Evolutionary conservation across 2,113 vertebrate species (phyloP).

Genomic region (Ginglymostoma cirratum): DNA sequence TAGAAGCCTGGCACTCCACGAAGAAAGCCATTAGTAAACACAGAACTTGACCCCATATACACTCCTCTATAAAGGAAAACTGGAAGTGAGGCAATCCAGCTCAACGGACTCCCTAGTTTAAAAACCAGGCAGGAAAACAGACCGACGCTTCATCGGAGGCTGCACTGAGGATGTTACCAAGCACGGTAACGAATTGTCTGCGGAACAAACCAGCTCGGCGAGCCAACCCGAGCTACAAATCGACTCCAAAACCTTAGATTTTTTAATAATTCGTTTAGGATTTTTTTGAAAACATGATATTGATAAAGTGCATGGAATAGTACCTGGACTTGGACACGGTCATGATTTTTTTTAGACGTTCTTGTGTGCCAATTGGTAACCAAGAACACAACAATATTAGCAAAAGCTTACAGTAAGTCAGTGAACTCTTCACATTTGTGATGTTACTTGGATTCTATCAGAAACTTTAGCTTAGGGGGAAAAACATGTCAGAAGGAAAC

Average conservation of each 20-base stretch:
- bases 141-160: no score
- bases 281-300: background rate
- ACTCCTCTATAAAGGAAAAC: no score
- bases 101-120: no score
- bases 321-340: background rate
- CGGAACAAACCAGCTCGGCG: no score
- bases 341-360: background rate
- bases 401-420: background rate
- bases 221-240: no score
- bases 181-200: no score
- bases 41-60: no score
- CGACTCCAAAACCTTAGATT: background rate
- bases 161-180: no score
- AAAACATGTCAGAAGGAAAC: background rate
- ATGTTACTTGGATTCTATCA: background rate
- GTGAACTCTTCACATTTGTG: background rate
- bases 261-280: background rate
- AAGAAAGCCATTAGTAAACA: no score
- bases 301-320: background rate
- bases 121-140: no score
- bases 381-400: background rate
- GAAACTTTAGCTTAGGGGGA: background rate
- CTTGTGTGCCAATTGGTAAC: background rate
- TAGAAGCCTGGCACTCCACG: no score
- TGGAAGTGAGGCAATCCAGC: no score